Evolutionary conservation across 2,113 vertebrate genomes (phyloP), one percentile per base, ranked within the genome.

Genomic region (Junco hyemalis): DNA sequence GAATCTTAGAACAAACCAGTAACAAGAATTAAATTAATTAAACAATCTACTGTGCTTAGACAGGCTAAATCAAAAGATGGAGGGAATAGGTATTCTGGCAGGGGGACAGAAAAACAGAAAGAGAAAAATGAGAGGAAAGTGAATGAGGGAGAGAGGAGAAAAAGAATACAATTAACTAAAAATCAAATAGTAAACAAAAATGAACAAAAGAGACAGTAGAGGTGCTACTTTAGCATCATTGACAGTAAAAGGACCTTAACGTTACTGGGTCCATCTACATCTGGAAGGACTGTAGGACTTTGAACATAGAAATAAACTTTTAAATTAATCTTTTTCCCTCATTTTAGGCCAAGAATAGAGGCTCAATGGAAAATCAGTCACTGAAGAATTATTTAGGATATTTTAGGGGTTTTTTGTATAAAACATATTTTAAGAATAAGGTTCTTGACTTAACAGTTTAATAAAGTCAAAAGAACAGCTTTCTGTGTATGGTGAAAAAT

Each of bases 161-260:
- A 65, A 69, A 53, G 10, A 56, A 4, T 17, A 36, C 1, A 2
- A 36, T 17, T 6, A 50, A 9, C 21, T 29, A 25, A 59, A 88
- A 66, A 5, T 1, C 22, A 50, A 29, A 21, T 13, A 63, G 3
- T 17, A 76, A 50, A 54, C 5, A 31, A 16, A 81, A 74, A 56
- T 0, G 0, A n/a, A 70, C 4, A 36, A 36, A 81, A 81, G 23
- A 36, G 7, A 13, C 8, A 12, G 5, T 56, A 50, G 14, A 79
- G 4, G 1, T 61, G 14, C 15, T 68, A 7, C 20, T 36, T 63
- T 17, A 57, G 20, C 74, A 54, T 26, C 13, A 24, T 2, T 12
- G 16, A 4, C 12, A 42, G 14, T 38, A 85, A 57, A 44, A 11
- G 26, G 8, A 54, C 5, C 11, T 76, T 88, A 68, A 38, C 14